Conservation (phyloP, 1,140 invertebrate species). For the Pachyrhynchus sulphureomaculatus region DNA sequence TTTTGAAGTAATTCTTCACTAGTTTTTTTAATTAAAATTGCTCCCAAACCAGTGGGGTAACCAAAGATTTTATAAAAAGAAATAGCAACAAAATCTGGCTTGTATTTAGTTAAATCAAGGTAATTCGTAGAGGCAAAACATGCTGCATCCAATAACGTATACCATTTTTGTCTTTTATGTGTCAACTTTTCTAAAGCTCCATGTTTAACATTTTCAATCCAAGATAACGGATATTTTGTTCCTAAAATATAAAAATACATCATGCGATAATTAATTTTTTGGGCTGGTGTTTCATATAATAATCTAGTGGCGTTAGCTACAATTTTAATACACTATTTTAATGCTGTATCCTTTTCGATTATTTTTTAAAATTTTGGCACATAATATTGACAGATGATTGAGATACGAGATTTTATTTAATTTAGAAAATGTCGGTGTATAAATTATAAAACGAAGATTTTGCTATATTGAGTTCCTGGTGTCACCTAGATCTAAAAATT, state of each 20-base stretch:
- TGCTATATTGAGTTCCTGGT: no score
- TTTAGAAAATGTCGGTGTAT: no score
- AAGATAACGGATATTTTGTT: slow-evolving; percentile 78
- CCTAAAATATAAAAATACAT: slow-evolving; percentile 61
- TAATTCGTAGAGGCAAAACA: slow-evolving; percentile 75
- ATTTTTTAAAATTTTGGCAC: no score
- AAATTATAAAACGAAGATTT: no score
- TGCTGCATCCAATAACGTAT: slow-evolving; percentile 84
- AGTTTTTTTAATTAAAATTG: slow-evolving; percentile 75
- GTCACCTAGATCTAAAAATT: no score
- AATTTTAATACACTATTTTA: no score
- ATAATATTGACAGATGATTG: no score
- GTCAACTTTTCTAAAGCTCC: slow-evolving; percentile 57
- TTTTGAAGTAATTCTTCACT: slow-evolving; percentile 67
- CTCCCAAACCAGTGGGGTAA: slow-evolving; percentile 92
- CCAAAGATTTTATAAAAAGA: slow-evolving; percentile 99
- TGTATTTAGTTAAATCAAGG: slow-evolving; percentile 70
- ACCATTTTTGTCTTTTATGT: slow-evolving; percentile 65
- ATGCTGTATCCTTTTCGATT: no score
- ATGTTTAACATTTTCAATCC: slow-evolving; percentile 67
- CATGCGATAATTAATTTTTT: no score
- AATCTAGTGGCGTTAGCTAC: no score
- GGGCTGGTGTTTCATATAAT: no score
- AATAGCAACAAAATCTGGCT: slow-evolving; percentile 87
- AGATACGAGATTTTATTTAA: no score